phyloP scores from a whole-genome alignment of 2,113 vertebrate genomes.

The Onychostoma macrolepis region DNA sequence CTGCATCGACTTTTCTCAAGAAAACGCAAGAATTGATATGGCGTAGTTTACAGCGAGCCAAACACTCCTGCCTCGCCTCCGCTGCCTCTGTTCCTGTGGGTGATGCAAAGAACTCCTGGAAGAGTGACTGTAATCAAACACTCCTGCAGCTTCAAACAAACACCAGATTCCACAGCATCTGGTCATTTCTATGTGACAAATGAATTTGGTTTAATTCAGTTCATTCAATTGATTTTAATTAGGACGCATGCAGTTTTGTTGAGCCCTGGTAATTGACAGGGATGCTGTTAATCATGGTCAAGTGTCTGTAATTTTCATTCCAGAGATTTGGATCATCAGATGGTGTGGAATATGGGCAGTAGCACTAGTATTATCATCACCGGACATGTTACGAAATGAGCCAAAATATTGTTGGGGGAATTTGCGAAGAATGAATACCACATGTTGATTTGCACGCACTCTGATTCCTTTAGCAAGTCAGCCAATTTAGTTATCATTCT shows the following conservation, averaged over 20 bases:
- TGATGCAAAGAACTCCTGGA: conserved; percentile 10
- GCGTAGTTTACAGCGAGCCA: conserved; percentile 73
- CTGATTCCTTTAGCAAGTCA: background rate
- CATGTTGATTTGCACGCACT: background rate
- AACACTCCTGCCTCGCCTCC: conserved; percentile 70
- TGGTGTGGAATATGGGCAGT: conserved; percentile 11
- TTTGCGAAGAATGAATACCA: background rate
- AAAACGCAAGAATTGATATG: conserved; percentile 67
- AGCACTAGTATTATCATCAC: background rate
- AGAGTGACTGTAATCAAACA: conserved; percentile 21
- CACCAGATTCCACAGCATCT: conserved; percentile 29
- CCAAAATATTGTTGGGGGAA: background rate
- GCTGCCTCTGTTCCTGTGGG: conserved; percentile 22
- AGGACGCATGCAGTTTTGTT: conserved; percentile 6
- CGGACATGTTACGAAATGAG: background rate
- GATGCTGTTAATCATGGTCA: conserved; percentile 37
- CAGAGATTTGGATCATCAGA: conserved; percentile 21
- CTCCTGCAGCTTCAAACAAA: conserved; percentile 28
- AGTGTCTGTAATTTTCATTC: conserved; percentile 26
- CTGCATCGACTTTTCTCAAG: conserved; percentile 76
- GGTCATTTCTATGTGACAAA: conserved; percentile 29
- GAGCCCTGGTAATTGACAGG: conserved; percentile 26
- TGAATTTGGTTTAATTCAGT: conserved; percentile 28
- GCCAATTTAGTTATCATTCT: background rate
- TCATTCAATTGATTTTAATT: conserved; percentile 37